Base-by-base conservation (phyloP, 1,140 invertebrate species). In the Argopecten irradians region DNA sequence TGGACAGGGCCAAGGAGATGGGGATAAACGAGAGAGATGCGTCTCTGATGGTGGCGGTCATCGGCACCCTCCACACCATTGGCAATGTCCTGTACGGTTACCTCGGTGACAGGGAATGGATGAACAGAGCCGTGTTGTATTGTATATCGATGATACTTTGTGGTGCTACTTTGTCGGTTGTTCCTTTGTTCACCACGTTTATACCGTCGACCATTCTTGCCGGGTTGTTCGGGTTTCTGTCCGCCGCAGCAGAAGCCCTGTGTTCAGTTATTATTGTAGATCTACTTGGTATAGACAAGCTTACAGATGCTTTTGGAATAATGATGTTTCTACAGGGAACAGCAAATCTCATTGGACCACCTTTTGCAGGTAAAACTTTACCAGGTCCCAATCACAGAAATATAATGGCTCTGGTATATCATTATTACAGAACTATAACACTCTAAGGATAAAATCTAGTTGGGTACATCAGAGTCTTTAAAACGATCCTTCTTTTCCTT, bases 21-120 rank as follows among this genome's bases (percentile, higher is more conserved):
- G 94, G 93, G 14, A 90, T 93, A 13, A 22, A 34, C 0, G n/a
- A 97, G 90, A 98, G 96, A 7, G 96, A 97, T 89, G 98, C 98
- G 0, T 97, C 98, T 0, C 98, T 98, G 94, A 96, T 99, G 43
- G 94, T 99, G 11, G 99, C 99, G 5, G 97, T 99, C 85, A 99
- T 99, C 94, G 99, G 96, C 11, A 95, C 96, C 39, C 93, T 94
- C 32, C 96, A 96, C 89, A 96, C 94, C 8, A 33, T 95, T 83
- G 98, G 94, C 1, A 96, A 98, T 97, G 97, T 99, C 55, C 94
- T 98, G 0, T 96, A 98, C 82, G 98, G 98, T 35, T 98, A 97
- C 96, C 96, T 97, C 82, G 98, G 98, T 19, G 98, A 98, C 94
- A 96, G 97, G 94, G 87, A 90, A 0, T 97, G 97, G 32, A 88